Evolutionary conservation across 2,888 invertebrate species (phyloP).

Genomic region (Corythucha ciliata): DNA sequence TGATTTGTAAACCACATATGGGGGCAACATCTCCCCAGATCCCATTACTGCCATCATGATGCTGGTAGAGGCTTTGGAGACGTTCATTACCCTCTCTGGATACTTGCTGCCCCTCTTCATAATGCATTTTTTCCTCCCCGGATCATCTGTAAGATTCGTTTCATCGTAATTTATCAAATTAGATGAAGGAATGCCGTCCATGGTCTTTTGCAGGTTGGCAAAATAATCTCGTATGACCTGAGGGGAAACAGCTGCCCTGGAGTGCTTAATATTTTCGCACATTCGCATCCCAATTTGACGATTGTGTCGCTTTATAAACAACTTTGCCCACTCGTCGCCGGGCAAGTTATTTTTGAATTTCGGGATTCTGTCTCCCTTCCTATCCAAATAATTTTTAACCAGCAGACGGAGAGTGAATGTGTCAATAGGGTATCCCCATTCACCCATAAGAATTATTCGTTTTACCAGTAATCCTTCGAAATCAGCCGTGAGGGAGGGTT

Average conservation of each 20-base stretch:
- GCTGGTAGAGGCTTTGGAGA: conserved; percentile 15
- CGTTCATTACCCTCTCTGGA: conserved; percentile 31
- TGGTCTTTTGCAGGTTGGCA: neutral
- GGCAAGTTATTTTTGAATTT: conserved; percentile 33
- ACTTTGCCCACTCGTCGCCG: conserved; percentile 17
- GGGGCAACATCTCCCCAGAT: conserved; percentile 39
- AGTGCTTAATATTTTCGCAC: conserved; percentile 21
- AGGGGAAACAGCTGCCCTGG: conserved; percentile 14
- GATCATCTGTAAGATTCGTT: conserved; percentile 26
- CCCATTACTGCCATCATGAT: conserved; percentile 42
- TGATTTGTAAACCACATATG: conserved; percentile 42
- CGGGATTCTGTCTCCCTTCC: conserved; percentile 25
- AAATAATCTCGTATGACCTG: conserved; percentile 9
- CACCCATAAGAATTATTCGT: too few species aligned
- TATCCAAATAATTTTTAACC: conserved; percentile 34
- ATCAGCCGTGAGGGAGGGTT: too few species aligned
- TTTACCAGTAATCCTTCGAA: too few species aligned
- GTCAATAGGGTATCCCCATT: conserved; percentile 8
- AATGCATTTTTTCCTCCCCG: conserved; percentile 24
- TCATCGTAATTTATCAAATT: conserved; percentile 26
- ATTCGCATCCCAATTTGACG: too few species aligned
- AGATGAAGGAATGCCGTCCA: conserved; percentile 3
- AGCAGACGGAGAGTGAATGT: conserved; percentile 22
- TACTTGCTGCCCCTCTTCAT: conserved; percentile 30
- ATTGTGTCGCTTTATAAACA: conserved; percentile 17